Conservation (phyloP, 2,113 vertebrate species). For the Oreochromis spilurus region DNA sequence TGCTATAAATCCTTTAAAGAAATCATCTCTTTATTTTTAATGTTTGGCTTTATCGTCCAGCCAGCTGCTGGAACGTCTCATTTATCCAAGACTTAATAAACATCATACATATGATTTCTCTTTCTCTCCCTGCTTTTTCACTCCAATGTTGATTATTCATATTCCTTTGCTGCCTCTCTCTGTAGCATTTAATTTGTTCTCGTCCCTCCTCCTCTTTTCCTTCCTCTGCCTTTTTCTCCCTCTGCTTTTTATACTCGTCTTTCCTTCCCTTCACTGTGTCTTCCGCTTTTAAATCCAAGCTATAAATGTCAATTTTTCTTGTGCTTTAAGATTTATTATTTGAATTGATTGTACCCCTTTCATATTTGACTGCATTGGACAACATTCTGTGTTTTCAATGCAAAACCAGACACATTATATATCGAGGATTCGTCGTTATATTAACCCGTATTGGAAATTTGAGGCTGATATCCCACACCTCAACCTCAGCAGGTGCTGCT, state of each 20-base stretch:
- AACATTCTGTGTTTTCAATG: neutral
- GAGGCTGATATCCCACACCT: neutral
- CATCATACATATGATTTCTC: slow-evolving; percentile 34
- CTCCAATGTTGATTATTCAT: neutral
- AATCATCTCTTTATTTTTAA: slow-evolving; percentile 64
- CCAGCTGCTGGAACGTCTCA: slow-evolving; percentile 60
- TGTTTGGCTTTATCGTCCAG: slow-evolving; percentile 57
- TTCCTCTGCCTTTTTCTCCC: neutral
- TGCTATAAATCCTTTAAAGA: slow-evolving; percentile 67
- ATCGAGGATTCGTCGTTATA: neutral
- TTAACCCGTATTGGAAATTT: neutral
- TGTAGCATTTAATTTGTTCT: neutral
- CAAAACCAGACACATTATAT: neutral
- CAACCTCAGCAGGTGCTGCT: neutral
- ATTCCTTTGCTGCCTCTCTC: neutral
- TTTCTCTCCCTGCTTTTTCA: neutral
- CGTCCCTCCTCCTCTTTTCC: neutral
- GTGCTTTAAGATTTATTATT: neutral
- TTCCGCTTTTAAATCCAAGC: neutral
- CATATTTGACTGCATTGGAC: neutral
- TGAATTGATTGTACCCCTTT: neutral
- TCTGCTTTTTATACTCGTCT: neutral
- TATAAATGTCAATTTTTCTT: neutral
- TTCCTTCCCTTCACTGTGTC: neutral
- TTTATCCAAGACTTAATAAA: slow-evolving; percentile 67